Conservation (phyloP, 2,797 vertebrate species). For the Platalea minor region DNA sequence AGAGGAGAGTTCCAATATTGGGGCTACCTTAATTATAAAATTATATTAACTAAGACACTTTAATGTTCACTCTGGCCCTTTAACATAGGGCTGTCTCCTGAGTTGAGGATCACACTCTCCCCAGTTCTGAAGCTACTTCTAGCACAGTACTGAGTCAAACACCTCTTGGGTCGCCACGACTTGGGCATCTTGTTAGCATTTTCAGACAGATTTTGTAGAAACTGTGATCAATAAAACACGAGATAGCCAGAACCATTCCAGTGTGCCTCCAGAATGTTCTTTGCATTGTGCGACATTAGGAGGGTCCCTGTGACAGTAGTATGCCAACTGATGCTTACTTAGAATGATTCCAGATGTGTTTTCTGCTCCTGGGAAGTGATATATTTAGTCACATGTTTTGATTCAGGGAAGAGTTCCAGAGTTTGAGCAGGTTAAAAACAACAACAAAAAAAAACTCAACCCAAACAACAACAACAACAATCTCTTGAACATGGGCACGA, state of each 20-base stretch:
- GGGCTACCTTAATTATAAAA: neutral
- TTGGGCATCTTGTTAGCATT: neutral
- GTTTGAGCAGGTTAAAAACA: neutral
- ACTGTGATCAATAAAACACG: neutral
- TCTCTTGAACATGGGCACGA: neutral
- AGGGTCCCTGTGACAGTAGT: neutral
- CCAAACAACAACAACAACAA: neutral
- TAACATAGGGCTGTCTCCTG: neutral
- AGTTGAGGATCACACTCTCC: neutral
- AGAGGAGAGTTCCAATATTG: neutral
- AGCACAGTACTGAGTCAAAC: neutral
- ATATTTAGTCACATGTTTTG: neutral
- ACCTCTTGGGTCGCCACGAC: neutral
- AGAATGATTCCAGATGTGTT: neutral
- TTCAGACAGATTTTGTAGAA: neutral
- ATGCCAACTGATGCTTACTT: neutral
- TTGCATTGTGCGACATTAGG: neutral
- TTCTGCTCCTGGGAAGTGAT: neutral
- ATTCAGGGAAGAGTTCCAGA: neutral
- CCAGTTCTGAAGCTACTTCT: neutral
- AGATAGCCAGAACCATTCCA: neutral
- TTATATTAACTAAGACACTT: neutral
- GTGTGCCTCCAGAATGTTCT: neutral
- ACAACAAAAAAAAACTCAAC: neutral
- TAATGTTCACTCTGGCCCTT: neutral